Evolutionary conservation across 1,140 invertebrate species (phyloP), one percentile per base, ranked within the genome.

Genomic region (Drosophila nigrodunni): DNA sequence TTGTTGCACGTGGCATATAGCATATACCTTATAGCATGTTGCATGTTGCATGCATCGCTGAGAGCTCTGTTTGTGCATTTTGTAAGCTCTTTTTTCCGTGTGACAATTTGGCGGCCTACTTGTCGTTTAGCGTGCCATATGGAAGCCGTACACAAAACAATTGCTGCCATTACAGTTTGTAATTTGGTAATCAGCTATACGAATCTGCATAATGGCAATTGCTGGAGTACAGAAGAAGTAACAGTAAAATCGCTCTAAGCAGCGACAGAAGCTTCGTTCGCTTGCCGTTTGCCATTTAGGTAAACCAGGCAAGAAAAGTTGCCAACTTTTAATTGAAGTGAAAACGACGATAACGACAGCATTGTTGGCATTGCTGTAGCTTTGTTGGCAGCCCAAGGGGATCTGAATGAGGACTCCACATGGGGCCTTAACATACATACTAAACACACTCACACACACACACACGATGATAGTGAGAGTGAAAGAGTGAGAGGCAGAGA

Each of bases 311-410:
- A 88, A 89, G 85, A 89, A 91, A 91, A 91, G 89, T 91, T 91
- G 79, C 79, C 77, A 91, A 91, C 82, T 91, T 91, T 91, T 91
- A 90, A 91, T 91, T 91, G 89, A 91, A 91, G 89, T 91, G 89
- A 91, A 91, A 91, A 91, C 89, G 89, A 91, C 81, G 85, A 91
- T 91, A 91, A 91, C 90, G 89, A 91, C 85, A 91, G 85, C 83
- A 89, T 87, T 87, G 83, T 87, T 80, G 80, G 80, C 60, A 77
- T 73, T 79, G 82, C 73, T 66, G 55, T 70, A 68, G 78, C 80
- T 75, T 88, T 81, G 82, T 88, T 46, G 77, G 73, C 78, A 73
- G 74, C 70, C 83, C 80, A 70, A 81, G 76, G 83, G 82, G 83
- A 58, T 68, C 65, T 65, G 80, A 64, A 75, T 78, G 65, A 62